These are phyloP conservation scores for Apodemus agrarius DNA, from an alignment of 2,797 vertebrate genomes.

Conservation along the genomic window DNA sequence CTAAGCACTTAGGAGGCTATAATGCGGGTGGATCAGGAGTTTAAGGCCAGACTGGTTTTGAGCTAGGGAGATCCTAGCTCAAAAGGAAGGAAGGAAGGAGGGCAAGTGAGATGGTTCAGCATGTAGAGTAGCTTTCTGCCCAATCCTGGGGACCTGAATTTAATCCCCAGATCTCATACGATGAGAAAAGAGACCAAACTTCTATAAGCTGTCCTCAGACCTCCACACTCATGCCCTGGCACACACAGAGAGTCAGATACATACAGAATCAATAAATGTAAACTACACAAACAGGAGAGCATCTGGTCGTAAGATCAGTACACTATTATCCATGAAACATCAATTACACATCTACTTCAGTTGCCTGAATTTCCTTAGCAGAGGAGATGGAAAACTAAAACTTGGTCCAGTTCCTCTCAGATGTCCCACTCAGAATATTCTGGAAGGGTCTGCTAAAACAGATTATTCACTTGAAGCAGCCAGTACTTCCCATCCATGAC, in stretches of 20 bases:
- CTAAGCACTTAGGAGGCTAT: not conserved
- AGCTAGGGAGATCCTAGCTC: not conserved
- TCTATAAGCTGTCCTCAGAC: not conserved
- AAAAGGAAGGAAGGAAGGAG: not conserved
- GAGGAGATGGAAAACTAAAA: slow-evolving; percentile 17
- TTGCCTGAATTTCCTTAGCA: slow-evolving; percentile 17
- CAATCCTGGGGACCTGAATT: not conserved
- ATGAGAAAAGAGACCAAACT: not conserved
- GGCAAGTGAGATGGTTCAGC: not conserved
- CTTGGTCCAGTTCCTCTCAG: not conserved
- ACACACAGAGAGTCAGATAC: not conserved
- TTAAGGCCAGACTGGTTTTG: not conserved
- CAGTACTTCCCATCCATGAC: slow-evolving; percentile 27
- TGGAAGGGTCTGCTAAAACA: slow-evolving; percentile 18
- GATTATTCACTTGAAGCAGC: slow-evolving; percentile 24
- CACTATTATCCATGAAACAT: not conserved
- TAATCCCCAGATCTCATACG: not conserved
- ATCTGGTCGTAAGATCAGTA: not conserved
- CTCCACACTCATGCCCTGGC: not conserved
- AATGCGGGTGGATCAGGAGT: not conserved
- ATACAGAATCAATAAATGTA: not conserved
- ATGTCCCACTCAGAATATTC: slow-evolving; percentile 33
- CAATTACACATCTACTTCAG: not conserved
- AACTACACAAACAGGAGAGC: not conserved
- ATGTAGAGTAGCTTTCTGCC: not conserved